Evolutionary conservation across 2,888 invertebrate genomes (phyloP).

Genomic region (Pristionchus fissidentatus): DNA sequence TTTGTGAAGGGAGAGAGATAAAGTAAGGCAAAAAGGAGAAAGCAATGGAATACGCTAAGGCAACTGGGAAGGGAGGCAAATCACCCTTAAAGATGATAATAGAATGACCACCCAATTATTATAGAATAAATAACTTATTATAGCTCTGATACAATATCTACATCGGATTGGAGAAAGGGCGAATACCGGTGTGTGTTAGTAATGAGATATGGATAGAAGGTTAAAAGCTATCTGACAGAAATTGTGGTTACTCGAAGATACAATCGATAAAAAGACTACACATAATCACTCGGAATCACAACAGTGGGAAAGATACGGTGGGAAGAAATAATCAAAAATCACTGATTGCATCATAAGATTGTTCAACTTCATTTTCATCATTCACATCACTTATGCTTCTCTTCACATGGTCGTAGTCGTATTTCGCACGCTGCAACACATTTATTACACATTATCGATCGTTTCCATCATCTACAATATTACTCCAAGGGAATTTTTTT

Average conservation of each 20-base stretch:
- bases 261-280: background rate
- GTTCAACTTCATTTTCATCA: slow-evolving; percentile 19
- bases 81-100: slow-evolving; percentile 32
- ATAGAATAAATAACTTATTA: slow-evolving; percentile 3
- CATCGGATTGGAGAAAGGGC: background rate
- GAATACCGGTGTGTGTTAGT: slow-evolving; percentile 22
- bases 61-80: background rate
- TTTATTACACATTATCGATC: background rate
- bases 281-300: background rate
- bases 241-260: background rate
- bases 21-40: background rate
- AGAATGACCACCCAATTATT: background rate
- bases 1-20: background rate
- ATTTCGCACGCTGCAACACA: slow-evolving; percentile 65
- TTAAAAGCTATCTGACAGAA: slow-evolving; percentile 26
- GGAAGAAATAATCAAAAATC: slow-evolving; percentile 36
- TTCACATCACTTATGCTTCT: slow-evolving; percentile 63
- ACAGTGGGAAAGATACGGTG: background rate
- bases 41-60: background rate
- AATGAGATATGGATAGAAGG: slow-evolving; percentile 26
- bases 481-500: no score
- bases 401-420: slow-evolving; percentile 70
- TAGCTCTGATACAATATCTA: slow-evolving; percentile 33
- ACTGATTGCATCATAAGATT: slow-evolving; percentile 48
- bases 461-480: background rate